These are phyloP conservation scores for Stenodera caucasica DNA, from an alignment of 2,888 invertebrate genomes.

Conservation along the genomic window DNA sequence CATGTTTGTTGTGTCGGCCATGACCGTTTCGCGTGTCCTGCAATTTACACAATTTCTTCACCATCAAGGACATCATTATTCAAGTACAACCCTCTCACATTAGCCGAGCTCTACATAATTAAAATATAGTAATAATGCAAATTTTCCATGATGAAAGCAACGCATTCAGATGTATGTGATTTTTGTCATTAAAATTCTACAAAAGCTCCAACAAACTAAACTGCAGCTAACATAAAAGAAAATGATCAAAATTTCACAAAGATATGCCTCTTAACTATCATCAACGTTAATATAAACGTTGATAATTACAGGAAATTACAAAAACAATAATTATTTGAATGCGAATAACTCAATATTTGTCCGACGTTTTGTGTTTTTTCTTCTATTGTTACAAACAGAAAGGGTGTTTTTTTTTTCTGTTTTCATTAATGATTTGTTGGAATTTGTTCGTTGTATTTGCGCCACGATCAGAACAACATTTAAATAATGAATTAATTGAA, in stretches of 20 bases:
- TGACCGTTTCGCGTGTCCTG: conserved; percentile 28
- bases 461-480: neutral
- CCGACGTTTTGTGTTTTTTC: neutral
- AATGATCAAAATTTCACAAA: too few relatives aligned
- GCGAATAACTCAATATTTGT: neutral
- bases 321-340: neutral
- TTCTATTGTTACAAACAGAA: neutral
- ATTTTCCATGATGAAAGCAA: too few relatives aligned
- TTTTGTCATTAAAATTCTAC: too few relatives aligned
- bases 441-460: neutral
- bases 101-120: too few relatives aligned
- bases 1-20: conserved; percentile 28
- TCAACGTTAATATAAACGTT: neutral
- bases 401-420: neutral
- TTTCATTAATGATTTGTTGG: neutral
- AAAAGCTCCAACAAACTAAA: too few relatives aligned
- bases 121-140: too few relatives aligned
- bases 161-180: too few relatives aligned
- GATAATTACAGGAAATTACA: neutral
- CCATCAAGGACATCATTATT: conserved; percentile 15
- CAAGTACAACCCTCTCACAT: neutral
- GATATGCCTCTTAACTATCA: neutral
- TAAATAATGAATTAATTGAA: conserved; percentile 12
- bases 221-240: too few relatives aligned
- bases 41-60: conserved; percentile 16